Evolutionary conservation across 2,797 vertebrate genomes (phyloP).

Genomic region (Pipistrellus pygmaeus): DNA sequence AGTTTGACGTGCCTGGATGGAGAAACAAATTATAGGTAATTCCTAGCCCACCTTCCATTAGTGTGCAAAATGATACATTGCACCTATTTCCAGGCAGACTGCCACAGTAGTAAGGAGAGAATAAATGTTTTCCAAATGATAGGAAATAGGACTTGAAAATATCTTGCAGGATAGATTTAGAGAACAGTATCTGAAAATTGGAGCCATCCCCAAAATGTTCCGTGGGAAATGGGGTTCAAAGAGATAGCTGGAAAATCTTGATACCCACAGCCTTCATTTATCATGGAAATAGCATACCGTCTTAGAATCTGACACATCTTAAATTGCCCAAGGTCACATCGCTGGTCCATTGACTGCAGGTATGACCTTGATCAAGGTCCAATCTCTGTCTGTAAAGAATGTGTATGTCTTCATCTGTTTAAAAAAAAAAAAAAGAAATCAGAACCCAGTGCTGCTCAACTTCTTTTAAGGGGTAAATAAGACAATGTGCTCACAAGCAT

Average conservation of each 20-base stretch:
- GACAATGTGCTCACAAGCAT: not conserved
- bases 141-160: conserved; percentile 80
- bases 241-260: not conserved
- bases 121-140: conserved; percentile 82
- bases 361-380: conserved; percentile 38
- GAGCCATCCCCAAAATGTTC: conserved; percentile 1
- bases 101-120: conserved; percentile 78
- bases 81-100: conserved; percentile 76
- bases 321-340: not conserved
- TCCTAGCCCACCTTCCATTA: conserved; percentile 77
- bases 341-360: not conserved
- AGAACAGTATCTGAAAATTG: conserved; percentile 70
- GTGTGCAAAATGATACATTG: conserved; percentile 79
- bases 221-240: not conserved
- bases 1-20: conserved; percentile 85
- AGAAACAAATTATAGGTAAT: conserved; percentile 87
- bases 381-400: not conserved
- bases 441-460: not conserved
- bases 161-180: conserved; percentile 60
- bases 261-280: not conserved
- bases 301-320: not conserved
- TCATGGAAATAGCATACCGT: conserved; percentile 11
- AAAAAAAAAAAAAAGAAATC: not conserved
- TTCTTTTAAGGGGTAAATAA: not conserved
- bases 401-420: not conserved